These are phyloP conservation scores for Pinctada fucata DNA, from an alignment of 2,888 invertebrate species.

Conservation along the genomic window DNA sequence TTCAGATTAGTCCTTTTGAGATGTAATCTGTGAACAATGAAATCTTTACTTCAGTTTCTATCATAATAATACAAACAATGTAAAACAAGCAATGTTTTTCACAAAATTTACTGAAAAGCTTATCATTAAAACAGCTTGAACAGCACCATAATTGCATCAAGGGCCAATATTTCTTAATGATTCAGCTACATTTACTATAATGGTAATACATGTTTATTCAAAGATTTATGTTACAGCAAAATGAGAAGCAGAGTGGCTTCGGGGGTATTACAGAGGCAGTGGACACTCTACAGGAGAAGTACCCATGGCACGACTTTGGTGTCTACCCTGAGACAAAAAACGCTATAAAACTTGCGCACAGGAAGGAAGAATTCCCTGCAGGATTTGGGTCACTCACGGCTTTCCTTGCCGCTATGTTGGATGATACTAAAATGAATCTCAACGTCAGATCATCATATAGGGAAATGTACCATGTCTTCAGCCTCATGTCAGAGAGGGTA, in stretches of 20 bases:
- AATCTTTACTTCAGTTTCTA: too few species aligned
- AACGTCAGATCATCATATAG: slow-evolving; percentile 14
- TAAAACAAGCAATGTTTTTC: too few species aligned
- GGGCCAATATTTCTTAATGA: too few species aligned
- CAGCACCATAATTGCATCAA: too few species aligned
- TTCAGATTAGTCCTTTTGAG: too few species aligned
- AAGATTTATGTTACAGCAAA: slow-evolving; percentile 14
- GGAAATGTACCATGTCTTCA: slow-evolving; percentile 22
- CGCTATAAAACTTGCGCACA: background rate
- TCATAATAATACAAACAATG: too few species aligned
- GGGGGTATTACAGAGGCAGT: slow-evolving; percentile 8
- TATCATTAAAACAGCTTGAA: too few species aligned
- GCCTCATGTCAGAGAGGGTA: slow-evolving; percentile 23
- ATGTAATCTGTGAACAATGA: too few species aligned
- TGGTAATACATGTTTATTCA: too few species aligned
- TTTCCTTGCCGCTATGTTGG: background rate
- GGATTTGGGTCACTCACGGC: slow-evolving; percentile 12
- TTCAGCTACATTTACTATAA: too few species aligned
- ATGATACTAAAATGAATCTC: slow-evolving; percentile 19
- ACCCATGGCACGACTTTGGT: slow-evolving; percentile 21
- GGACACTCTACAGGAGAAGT: slow-evolving; percentile 7
- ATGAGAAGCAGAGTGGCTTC: slow-evolving; percentile 7
- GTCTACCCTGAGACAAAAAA: background rate
- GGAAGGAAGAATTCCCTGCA: slow-evolving; percentile 12
- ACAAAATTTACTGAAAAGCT: too few species aligned